These are phyloP conservation scores for Hirtodrosophila histrioides DNA, from an alignment of 2,888 invertebrate species.

Conservation along the genomic window DNA sequence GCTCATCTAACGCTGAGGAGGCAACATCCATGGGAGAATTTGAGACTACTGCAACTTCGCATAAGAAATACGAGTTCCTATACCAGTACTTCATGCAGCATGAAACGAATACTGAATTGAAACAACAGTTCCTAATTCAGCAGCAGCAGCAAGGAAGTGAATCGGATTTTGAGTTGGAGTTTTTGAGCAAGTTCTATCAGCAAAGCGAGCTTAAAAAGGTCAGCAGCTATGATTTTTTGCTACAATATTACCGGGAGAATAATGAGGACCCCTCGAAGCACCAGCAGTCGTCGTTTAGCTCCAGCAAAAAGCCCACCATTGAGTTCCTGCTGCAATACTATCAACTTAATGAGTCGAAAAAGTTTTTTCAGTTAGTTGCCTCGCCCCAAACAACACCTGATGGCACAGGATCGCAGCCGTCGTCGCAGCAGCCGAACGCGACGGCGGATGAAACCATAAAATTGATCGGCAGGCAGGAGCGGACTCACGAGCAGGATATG, in stretches of 20 bases:
- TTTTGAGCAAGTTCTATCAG: slow-evolving; percentile 82
- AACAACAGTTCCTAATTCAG: slow-evolving; percentile 71
- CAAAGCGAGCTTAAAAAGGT: slow-evolving; percentile 82
- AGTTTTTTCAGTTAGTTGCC: slow-evolving; percentile 85
- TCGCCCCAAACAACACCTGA: slow-evolving; percentile 83
- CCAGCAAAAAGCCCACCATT: slow-evolving; percentile 80
- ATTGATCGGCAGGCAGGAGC: slow-evolving; percentile 36
- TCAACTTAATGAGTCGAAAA: slow-evolving; percentile 84
- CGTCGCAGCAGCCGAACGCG: slow-evolving; percentile 61
- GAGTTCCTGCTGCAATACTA: slow-evolving; percentile 84
- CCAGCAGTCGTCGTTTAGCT: slow-evolving; percentile 47
- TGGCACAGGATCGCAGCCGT: slow-evolving; percentile 69
- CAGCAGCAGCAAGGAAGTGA: slow-evolving; percentile 55
- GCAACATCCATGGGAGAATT: slow-evolving; percentile 55
- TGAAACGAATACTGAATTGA: slow-evolving; percentile 76
- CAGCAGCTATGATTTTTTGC: slow-evolving; percentile 83
- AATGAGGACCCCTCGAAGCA: slow-evolving; percentile 73
- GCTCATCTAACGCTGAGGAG: slow-evolving; percentile 75
- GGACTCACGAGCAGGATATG: slow-evolving; percentile 5
- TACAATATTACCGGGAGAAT: slow-evolving; percentile 83
- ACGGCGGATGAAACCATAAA: slow-evolving; percentile 53
- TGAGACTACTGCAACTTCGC: slow-evolving; percentile 47
- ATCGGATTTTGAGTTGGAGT: slow-evolving; percentile 79
- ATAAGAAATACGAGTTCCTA: slow-evolving; percentile 82
- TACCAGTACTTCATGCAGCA: slow-evolving; percentile 83